Evolutionary conservation across 2,888 invertebrate species (phyloP).

Genomic region (Gastrophysa polygoni): DNA sequence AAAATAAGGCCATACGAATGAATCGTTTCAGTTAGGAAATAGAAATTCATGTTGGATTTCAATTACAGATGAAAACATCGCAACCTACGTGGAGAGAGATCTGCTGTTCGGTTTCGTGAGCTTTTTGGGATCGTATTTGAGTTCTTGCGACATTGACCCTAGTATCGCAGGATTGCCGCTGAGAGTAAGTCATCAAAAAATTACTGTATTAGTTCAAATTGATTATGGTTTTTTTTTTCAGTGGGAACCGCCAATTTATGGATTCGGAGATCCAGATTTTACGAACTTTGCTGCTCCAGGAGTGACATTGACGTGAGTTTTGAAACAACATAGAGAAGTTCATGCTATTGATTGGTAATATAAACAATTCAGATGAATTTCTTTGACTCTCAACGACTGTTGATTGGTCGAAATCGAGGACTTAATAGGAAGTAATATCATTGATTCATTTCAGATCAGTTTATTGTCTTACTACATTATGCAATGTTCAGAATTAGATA

Average conservation of each 20-base stretch:
- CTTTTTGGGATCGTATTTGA: constrained; percentile 70
- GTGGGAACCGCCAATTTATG: constrained; percentile 78
- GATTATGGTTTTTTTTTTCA: constrained; percentile 57
- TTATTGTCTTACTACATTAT: no score
- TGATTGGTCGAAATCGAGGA: no score
- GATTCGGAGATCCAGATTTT: constrained; percentile 78
- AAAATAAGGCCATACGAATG: no score
- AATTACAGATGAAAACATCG: constrained; percentile 89
- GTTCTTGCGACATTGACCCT: constrained; percentile 68
- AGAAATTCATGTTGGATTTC: no score
- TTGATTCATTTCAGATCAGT: no score
- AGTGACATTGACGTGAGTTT: constrained; percentile 82
- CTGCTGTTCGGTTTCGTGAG: constrained; percentile 74
- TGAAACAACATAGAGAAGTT: no score
- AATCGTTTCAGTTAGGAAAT: no score
- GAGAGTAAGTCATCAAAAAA: constrained; percentile 56
- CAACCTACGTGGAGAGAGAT: constrained; percentile 76
- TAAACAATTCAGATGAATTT: no score
- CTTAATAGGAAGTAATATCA: no score
- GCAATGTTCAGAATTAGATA: no score
- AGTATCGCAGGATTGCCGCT: constrained; percentile 68
- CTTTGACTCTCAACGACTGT: no score
- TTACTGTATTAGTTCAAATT: no score
- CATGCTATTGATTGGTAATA: background rate
- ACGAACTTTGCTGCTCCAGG: constrained; percentile 96